A percentile compares a stretch with the other conserved stretches of the same genome.
Conservation (phyloP, 2,888 invertebrate species). For the Tridacna gigas region DNA sequence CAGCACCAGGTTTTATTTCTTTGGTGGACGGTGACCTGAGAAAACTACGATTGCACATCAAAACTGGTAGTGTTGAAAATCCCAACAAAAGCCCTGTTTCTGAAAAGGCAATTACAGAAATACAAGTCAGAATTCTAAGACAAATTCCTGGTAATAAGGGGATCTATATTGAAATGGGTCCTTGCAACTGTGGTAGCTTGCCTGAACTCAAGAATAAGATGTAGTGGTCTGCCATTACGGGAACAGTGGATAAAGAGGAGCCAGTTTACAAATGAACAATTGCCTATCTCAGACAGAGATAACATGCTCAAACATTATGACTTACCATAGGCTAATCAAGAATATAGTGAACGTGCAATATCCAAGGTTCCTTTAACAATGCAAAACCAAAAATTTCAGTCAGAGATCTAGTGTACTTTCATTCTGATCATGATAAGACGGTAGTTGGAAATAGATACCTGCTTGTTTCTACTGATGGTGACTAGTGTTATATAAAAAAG, state of each 20-base stretch:
- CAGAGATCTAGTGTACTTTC: constrained; percentile 28
- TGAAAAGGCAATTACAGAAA: constrained; percentile 70
- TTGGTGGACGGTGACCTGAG: constrained; percentile 13
- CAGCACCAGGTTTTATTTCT: too few relatives aligned
- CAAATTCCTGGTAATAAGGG: constrained; percentile 25
- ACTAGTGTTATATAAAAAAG: constrained; percentile 34
- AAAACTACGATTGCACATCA: background rate
- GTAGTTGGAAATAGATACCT: constrained; percentile 24
- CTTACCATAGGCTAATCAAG: constrained; percentile 7
- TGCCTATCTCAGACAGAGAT: constrained; percentile 24
- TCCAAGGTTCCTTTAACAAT: background rate
- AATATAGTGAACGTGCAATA: constrained; percentile 23
- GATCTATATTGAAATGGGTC: background rate
- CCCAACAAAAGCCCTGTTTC: constrained; percentile 63
- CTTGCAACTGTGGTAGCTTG: constrained; percentile 19
- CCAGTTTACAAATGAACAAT: constrained; percentile 60
- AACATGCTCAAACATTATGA: constrained; percentile 14
- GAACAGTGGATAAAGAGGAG: constrained; percentile 65
- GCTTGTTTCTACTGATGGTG: constrained; percentile 25
- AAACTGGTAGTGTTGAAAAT: constrained; percentile 28
- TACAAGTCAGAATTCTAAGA: constrained; percentile 66
- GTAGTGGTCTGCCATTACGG: constrained; percentile 56
- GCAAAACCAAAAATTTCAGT: background rate
- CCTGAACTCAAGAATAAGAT: constrained; percentile 54
- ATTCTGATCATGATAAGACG: constrained; percentile 21